Evolutionary conservation across 2,888 invertebrate species (phyloP).

Genomic region (Germaria angustata): DNA sequence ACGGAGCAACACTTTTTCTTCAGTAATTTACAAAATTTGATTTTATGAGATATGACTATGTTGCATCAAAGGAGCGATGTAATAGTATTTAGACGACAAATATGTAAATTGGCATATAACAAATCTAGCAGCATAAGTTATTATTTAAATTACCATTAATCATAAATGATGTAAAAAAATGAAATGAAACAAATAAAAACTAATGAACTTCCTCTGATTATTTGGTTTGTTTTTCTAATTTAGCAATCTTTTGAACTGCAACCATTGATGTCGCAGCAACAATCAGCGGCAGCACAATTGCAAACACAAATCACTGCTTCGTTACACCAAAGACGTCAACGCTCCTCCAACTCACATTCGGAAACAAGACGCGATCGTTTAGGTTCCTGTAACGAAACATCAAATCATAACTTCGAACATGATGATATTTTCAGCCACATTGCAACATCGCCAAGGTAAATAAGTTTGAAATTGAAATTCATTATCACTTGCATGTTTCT

Average conservation of each 20-base stretch:
- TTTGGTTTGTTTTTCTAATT: conserved; percentile 60
- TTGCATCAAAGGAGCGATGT: background rate
- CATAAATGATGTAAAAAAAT: conserved; percentile 1
- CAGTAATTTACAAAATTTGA: background rate
- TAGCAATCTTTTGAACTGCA: conserved; percentile 76
- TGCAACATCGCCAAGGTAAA: conserved; percentile 75
- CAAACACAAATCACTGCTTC: conserved; percentile 61
- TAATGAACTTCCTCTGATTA: conserved; percentile 72
- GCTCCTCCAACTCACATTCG: conserved; percentile 76
- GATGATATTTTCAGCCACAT: conserved; percentile 78
- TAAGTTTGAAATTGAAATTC: conserved; percentile 62
- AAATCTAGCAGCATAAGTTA: conserved; percentile 19
- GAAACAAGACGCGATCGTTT: conserved; percentile 78
- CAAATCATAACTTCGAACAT: conserved; percentile 72
- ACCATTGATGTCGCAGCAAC: conserved; percentile 73
- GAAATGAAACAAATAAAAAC: conserved; percentile 57
- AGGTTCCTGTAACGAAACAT: conserved; percentile 79
- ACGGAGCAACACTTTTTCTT: too few species aligned
- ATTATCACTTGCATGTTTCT: background rate
- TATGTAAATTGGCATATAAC: background rate
- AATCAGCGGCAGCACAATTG: conserved; percentile 37
- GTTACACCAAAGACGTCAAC: conserved; percentile 71
- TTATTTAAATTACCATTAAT: conserved; percentile 44
- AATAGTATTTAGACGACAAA: too few species aligned
- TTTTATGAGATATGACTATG: background rate